Evolutionary conservation across 2,113 vertebrate species (phyloP), one percentile per base, ranked within the genome.

Genomic region (Glaucidium brasilianum): DNA sequence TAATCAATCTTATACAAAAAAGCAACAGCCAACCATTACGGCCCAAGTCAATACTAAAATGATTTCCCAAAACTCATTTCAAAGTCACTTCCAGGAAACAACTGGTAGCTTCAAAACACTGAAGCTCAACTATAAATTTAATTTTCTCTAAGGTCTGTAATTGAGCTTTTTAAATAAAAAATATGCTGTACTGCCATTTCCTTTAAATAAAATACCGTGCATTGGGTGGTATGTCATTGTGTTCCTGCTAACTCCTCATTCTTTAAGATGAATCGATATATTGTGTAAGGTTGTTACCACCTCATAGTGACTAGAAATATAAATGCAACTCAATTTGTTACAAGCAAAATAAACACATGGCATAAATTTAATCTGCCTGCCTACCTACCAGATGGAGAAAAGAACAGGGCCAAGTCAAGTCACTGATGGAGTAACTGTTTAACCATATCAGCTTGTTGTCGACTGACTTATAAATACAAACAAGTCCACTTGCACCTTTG

Each of bases 61-160:
- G 85, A 97, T 98, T 98, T 96, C 90, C 88, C 88, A 94, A 97
- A 96, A 78, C 96, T 95, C 69, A 91, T 96, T 98, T 97, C 81
- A 73, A 90, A 97, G 56, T 78, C 95, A 90, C 62, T 97, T 98
- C 93, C 93, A 96, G 92, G 92, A 97, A 97, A 94, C 69, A 95
- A 85, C 30, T 90, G n/a, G 84, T 91, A 77, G 59, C 68, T 76
- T 72, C 71, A 79, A 92, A 97, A 96, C n/a, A 94, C 76, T 60
- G 77, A 96, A 80, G 50, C 66, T 91, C 55, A 71, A 63, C 4
- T 12, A 69, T 64, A 94, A 95, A 97, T 95, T 81, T 86, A 81
- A 96, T 97, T 97, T 94, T 92, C 85, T 90, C 94, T 92, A 90
- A 90, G 62, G 58, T 78, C 62, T 83, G 15, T 55, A 96, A 85